These are phyloP conservation scores for Promerops cafer DNA, from an alignment of 2,113 vertebrate genomes.

Conservation along the genomic window DNA sequence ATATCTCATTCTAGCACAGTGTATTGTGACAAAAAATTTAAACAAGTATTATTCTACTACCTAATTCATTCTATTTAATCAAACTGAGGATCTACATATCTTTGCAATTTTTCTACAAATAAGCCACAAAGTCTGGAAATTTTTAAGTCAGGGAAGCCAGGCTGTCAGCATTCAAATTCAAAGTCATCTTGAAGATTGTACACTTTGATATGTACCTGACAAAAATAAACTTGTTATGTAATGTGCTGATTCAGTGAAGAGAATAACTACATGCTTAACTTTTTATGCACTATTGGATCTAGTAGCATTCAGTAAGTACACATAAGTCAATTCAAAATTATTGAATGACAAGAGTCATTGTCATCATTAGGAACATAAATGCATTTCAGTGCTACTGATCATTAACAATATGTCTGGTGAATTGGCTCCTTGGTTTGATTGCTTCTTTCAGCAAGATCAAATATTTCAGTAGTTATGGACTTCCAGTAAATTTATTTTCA, in stretches of 20 bases:
- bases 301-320: not conserved
- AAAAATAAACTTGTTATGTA: constrained; percentile 40
- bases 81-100: not conserved
- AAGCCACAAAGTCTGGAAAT: not conserved
- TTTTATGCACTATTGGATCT: not conserved
- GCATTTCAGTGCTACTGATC: not conserved
- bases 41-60: not conserved
- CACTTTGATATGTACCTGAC: not conserved
- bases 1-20: not conserved
- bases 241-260: constrained; percentile 15
- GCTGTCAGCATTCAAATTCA: not conserved
- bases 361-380: not conserved
- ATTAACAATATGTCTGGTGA: not conserved
- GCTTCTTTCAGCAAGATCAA: not conserved
- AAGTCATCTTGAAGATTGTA: not conserved
- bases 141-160: not conserved
- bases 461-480: not conserved
- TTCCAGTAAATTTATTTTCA: not conserved
- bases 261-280: not conserved
- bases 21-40: not conserved
- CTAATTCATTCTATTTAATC: not conserved
- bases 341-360: not conserved
- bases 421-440: not conserved
- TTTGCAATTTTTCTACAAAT: constrained; percentile 3
- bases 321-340: not conserved